Conservation (phyloP, 2,113 vertebrate species). For the Lasiurus borealis region DNA sequence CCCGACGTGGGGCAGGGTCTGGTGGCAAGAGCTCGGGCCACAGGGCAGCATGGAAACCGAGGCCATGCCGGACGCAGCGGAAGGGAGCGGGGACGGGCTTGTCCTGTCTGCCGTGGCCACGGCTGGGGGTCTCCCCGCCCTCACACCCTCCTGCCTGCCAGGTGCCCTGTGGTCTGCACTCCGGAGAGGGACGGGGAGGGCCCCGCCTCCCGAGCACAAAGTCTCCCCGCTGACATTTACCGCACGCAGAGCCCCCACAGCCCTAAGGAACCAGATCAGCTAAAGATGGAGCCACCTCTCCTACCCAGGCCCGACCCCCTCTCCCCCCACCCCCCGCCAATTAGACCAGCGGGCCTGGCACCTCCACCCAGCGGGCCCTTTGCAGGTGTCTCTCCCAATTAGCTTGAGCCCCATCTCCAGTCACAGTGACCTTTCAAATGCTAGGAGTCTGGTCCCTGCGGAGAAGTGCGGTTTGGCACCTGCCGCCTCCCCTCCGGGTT, state of each 20-base stretch:
- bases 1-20: not conserved
- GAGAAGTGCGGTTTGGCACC: not conserved
- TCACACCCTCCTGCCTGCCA: not conserved
- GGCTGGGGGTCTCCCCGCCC: not conserved
- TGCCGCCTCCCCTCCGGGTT: not conserved
- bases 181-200: not conserved
- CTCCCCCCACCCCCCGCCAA: not conserved
- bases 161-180: not conserved
- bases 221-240: not conserved
- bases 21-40: accelerated
- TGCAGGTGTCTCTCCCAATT: constrained; percentile 35
- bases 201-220: not conserved
- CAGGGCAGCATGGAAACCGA: not conserved
- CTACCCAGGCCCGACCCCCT: not conserved
- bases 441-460: constrained; percentile 4
- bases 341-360: not conserved
- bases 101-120: accelerated
- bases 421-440: constrained; percentile 77
- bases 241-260: not conserved
- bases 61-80: not conserved
- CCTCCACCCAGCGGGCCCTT: accelerated
- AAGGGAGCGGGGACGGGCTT: accelerated
- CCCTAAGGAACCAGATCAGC: not conserved
- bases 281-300: not conserved
- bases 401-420: not conserved